Evolutionary conservation across 2,888 invertebrate genomes (phyloP).

Genomic region (Ornithoptera alexandrae): DNA sequence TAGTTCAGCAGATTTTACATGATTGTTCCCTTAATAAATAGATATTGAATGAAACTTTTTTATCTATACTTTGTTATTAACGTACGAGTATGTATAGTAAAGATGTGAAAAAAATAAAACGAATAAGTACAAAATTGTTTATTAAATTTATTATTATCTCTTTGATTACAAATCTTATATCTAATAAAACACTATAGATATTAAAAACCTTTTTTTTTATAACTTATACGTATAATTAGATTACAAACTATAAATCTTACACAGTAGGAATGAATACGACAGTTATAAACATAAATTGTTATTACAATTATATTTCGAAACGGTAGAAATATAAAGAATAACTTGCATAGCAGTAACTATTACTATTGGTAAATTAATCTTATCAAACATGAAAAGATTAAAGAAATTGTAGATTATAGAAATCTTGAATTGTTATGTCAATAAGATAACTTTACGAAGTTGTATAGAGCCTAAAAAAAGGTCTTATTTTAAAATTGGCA

Average conservation of each 20-base stretch:
- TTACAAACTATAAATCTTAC: slow-evolving; percentile 23
- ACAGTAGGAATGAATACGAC: slow-evolving; percentile 32
- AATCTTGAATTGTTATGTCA: too few relatives aligned
- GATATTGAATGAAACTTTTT: too few relatives aligned
- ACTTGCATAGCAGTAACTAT: background rate
- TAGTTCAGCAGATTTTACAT: too few relatives aligned
- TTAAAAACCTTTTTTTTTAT: background rate
- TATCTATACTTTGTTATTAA: too few relatives aligned
- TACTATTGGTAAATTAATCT: background rate
- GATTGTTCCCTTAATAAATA: too few relatives aligned
- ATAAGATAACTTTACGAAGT: too few relatives aligned
- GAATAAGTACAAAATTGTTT: background rate
- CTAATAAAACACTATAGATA: background rate
- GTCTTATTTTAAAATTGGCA: too few relatives aligned
- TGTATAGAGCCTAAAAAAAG: too few relatives aligned
- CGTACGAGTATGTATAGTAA: too few relatives aligned
- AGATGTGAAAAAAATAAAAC: background rate
- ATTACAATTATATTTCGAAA: slow-evolving; percentile 33
- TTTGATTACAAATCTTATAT: background rate
- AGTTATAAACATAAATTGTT: slow-evolving; percentile 22
- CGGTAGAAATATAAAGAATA: slow-evolving; percentile 33
- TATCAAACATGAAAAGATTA: background rate
- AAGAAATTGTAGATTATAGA: too few relatives aligned
- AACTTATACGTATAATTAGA: background rate
- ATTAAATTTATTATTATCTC: background rate